Base-by-base conservation (phyloP, 2,113 vertebrate species). In the Clarias gariepinus region DNA sequence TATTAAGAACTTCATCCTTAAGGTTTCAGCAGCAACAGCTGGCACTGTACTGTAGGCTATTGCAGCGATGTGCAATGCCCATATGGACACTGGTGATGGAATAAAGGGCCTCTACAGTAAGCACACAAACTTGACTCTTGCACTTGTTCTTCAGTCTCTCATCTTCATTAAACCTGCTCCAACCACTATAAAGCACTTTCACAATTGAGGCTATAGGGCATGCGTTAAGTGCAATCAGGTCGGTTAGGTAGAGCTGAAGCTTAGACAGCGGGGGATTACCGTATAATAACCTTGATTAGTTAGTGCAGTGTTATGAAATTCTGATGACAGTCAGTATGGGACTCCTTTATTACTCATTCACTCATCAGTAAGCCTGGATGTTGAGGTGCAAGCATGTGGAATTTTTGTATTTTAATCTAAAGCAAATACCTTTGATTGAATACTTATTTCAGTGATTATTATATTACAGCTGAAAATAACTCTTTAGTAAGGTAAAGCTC, bases 171-270 rank as follows among this genome's bases (percentile, higher is more conserved):
- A 81, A 83, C 76, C 19, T 74, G 85, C 81, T 84, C 74, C 61
- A 66, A 68, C 21, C 66, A 86, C 86, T 41, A 83, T 18, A 47
- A 89, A 87, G 89, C 88, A 82, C 66, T 18, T 81, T 90, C 52
- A 41, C 83, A 92, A 90, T 90, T 90, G 47, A 89, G 87, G 71
- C 76, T 85, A 82, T 53, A 58, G 81, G 81, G 81, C 85, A 84
- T 64, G 71, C 85, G 89, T 89, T 86, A 90, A 88, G 79, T 73
- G 76, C 13, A 78, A 71, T 9, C 41, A 47, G 53, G 78, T 79
- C 61, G n/a, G 61, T 41, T 25, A 78, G 77, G 89, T 80, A 79
- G 74, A n/a, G 79, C 36, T 68, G 58, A 25, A 79, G 36, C 77
- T 85, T 19, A 53, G 82, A 82, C 30, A 55, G 58, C 53, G 57